phyloP scores from a whole-genome alignment of 2,113 vertebrate genomes.

The Pteruthius melanotis region DNA sequence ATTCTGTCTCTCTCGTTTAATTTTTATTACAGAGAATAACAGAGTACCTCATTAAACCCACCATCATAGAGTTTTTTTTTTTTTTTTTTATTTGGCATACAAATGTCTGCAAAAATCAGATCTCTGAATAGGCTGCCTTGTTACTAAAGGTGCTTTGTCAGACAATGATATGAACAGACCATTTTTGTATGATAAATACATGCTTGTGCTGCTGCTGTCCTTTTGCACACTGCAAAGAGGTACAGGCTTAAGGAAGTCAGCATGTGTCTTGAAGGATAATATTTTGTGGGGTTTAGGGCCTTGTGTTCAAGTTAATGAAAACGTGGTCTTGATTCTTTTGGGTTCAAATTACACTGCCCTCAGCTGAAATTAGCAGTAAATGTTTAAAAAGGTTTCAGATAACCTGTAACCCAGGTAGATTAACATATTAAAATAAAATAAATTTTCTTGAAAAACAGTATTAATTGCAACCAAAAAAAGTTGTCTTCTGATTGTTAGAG shows the following conservation, averaged over 20 bases:
- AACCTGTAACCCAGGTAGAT: slow-evolving; percentile 53
- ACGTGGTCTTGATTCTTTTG: background rate
- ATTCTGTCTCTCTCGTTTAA: slow-evolving; percentile 58
- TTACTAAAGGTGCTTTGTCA: slow-evolving; percentile 31
- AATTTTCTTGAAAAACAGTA: slow-evolving; percentile 15
- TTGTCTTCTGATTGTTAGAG: slow-evolving; percentile 46
- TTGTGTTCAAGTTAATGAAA: slow-evolving; percentile 25
- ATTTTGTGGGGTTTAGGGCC: slow-evolving; percentile 15
- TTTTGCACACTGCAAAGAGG: background rate
- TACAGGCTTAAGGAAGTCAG: background rate
- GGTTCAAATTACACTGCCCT: slow-evolving; percentile 22
- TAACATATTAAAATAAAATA: slow-evolving; percentile 60
- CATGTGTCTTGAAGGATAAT: background rate
- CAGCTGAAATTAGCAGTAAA: slow-evolving; percentile 27
- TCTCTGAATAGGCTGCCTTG: slow-evolving; percentile 2
- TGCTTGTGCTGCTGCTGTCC: background rate
- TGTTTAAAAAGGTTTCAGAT: slow-evolving; percentile 41
- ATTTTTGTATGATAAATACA: background rate
- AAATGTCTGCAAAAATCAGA: slow-evolving; percentile 29
- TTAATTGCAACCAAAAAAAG: slow-evolving; percentile 56
- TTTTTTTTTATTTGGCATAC: slow-evolving; percentile 39
- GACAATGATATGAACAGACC: background rate
- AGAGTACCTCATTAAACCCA: slow-evolving; percentile 69
- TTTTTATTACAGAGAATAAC: slow-evolving; percentile 69
- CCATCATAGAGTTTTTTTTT: slow-evolving; percentile 7